A percentile compares a stretch with the other conserved stretches of the same genome.
Conservation (phyloP, 2,113 vertebrate species). For the Lophura nycthemera region DNA sequence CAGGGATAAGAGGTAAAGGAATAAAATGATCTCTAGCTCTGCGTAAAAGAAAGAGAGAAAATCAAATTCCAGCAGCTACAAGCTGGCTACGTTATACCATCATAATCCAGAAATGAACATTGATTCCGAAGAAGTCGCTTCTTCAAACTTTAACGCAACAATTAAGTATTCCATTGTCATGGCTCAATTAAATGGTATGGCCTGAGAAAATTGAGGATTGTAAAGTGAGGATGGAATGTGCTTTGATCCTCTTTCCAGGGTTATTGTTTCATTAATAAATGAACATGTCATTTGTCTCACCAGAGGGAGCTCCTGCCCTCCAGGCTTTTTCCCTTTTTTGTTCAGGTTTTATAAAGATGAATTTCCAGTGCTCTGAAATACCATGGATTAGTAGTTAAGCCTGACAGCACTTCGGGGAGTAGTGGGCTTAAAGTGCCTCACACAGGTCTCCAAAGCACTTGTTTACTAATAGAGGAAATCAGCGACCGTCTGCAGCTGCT, state of each 20-base stretch:
- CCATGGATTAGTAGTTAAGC: slow-evolving; percentile 91
- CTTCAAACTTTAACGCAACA: slow-evolving; percentile 84
- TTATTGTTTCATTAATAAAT: slow-evolving; percentile 96
- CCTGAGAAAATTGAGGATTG: slow-evolving; percentile 89
- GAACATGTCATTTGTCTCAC: slow-evolving; percentile 95
- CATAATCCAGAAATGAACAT: slow-evolving; percentile 77
- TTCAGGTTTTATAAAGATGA: slow-evolving; percentile 92
- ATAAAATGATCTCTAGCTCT: slow-evolving; percentile 17
- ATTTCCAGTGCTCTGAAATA: slow-evolving; percentile 92
- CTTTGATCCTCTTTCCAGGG: slow-evolving; percentile 98
- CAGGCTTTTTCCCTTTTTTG: slow-evolving; percentile 85
- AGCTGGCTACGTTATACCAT: slow-evolving; percentile 48
- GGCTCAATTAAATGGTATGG: slow-evolving; percentile 89
- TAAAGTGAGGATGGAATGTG: slow-evolving; percentile 92
- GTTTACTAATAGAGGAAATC: slow-evolving; percentile 89
- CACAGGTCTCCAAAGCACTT: slow-evolving; percentile 90
- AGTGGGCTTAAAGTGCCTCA: slow-evolving; percentile 88
- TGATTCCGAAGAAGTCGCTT: slow-evolving; percentile 78
- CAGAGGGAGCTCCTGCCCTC: slow-evolving; percentile 88
- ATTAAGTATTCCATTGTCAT: slow-evolving; percentile 89
- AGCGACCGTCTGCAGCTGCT: slow-evolving; percentile 87
- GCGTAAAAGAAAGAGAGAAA: background rate
- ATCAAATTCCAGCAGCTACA: slow-evolving; percentile 72
- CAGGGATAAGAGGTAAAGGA: slow-evolving; percentile 6
- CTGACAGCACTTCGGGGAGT: slow-evolving; percentile 90